phyloP scores from a whole-genome alignment of 2,797 vertebrate species.

The Tauraco hartlaubi region DNA sequence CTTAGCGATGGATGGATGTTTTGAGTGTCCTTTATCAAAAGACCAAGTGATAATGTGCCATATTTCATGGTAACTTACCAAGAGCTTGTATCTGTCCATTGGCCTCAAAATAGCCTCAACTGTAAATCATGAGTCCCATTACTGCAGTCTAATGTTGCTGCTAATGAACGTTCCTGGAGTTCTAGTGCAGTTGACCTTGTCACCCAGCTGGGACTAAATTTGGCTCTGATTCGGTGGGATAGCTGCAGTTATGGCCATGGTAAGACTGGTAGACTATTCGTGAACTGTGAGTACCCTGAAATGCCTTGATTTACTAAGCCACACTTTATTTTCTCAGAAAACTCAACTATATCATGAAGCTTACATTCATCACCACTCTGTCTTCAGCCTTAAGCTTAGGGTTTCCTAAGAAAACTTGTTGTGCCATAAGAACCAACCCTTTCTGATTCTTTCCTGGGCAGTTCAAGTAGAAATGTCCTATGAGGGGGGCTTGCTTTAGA shows the following conservation, averaged over 20 bases:
- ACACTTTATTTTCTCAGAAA: not conserved
- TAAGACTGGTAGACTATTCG: not conserved
- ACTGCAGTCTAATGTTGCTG: not conserved
- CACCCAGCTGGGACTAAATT: not conserved
- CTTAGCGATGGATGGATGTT: not conserved
- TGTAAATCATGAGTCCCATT: not conserved
- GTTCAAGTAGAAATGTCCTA: not conserved
- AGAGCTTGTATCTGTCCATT: not conserved
- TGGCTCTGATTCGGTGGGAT: not conserved
- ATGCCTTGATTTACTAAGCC: not conserved
- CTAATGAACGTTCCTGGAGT: not conserved
- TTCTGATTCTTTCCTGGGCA: not conserved
- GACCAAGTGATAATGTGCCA: not conserved
- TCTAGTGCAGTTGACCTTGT: not conserved
- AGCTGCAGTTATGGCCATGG: not conserved
- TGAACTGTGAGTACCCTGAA: not conserved
- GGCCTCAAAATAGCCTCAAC: not conserved
- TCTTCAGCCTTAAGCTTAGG: not conserved
- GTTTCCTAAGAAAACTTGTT: not conserved
- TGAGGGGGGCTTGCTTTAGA: not conserved
- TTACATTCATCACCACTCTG: not conserved
- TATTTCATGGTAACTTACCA: not conserved
- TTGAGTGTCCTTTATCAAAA: not conserved
- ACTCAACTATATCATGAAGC: not conserved
- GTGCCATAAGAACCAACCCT: not conserved